Evolutionary conservation across 2,797 vertebrate species (phyloP).

Genomic region (Danio aesculapii): DNA sequence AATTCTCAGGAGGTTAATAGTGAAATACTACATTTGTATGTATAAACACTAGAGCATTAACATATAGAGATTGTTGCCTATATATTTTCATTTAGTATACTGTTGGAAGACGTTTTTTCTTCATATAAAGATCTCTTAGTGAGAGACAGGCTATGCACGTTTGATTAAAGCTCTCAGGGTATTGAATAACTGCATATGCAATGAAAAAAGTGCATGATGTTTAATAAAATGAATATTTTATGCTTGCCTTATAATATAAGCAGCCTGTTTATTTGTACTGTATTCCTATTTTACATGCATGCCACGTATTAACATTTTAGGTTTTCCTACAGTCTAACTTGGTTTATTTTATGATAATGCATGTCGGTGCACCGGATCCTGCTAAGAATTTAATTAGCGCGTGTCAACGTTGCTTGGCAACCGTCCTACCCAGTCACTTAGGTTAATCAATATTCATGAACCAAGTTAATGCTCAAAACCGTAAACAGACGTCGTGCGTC

Average conservation of each 20-base stretch:
- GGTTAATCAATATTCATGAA: neutral
- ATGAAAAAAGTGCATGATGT: constrained; percentile 25
- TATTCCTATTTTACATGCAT: neutral
- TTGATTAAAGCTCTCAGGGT: constrained; percentile 51
- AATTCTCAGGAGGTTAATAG: neutral
- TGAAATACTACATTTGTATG: neutral
- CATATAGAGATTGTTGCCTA: neutral
- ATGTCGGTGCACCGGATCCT: neutral
- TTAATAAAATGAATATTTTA: constrained; percentile 3
- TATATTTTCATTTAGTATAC: neutral
- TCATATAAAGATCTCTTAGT: neutral
- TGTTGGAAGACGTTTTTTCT: neutral
- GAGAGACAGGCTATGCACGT: constrained; percentile 14
- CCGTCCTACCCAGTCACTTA: neutral
- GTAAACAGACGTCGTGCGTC: no score
- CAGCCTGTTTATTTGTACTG: neutral
- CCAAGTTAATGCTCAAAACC: no score
- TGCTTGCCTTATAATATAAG: constrained; percentile 34
- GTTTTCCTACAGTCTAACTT: neutral
- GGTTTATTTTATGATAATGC: neutral
- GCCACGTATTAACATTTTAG: neutral
- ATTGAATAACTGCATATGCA: constrained; percentile 20
- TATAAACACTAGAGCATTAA: neutral
- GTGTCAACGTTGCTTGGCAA: constrained; percentile 6
- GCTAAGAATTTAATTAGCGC: neutral